Base-by-base conservation (phyloP, 2,797 vertebrate species). In the Naso thynnoides region DNA sequence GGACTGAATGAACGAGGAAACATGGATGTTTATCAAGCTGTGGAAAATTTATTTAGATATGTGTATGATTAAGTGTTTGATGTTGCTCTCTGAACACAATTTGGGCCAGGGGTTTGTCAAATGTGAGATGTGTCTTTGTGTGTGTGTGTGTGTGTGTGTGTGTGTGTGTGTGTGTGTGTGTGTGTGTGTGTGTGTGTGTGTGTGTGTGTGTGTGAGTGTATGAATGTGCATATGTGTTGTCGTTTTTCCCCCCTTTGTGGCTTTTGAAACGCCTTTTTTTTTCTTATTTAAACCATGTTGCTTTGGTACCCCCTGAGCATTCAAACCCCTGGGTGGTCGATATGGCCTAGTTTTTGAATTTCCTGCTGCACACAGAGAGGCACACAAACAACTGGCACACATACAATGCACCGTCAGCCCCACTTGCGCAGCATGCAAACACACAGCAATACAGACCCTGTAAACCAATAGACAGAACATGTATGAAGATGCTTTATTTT, bases 311-410 rank as follows among this genome's bases (percentile, higher is more conserved):
- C 91, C 91, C 82, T 88, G 90, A 91, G 88, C 88, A 87, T 91
- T 90, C 76, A 91, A 91, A 93, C 91, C 91, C 92, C 92, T 92
- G 90, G 93, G 93, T 94, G 91, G 93, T 92, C 90, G 89, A 89
- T 89, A 90, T 92, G 93, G 90, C 92, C 93, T 94, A 94, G 84
- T 92, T 94, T 92, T 90, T 86, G 88, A 84, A 91, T 91, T 87
- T 91, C 85, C 87, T 92, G 86, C 89, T 88, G 88, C 88, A 90
- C 86, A 81, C 81, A 64, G 77, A 85, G 72, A 86, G 62, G 58
- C 79, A 79, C 86, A 84, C 89, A 91, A 91, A 91, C 91, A 90
- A 91, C 88, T 85, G 81, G 81, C 84, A 83, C 87, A 82, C 79
- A 83, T 61, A 88, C 87, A 89, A 86, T 85, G 81, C 88, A 88